Evolutionary conservation across 2,888 invertebrate species (phyloP).

Genomic region (Dolichopus griseipennis): DNA sequence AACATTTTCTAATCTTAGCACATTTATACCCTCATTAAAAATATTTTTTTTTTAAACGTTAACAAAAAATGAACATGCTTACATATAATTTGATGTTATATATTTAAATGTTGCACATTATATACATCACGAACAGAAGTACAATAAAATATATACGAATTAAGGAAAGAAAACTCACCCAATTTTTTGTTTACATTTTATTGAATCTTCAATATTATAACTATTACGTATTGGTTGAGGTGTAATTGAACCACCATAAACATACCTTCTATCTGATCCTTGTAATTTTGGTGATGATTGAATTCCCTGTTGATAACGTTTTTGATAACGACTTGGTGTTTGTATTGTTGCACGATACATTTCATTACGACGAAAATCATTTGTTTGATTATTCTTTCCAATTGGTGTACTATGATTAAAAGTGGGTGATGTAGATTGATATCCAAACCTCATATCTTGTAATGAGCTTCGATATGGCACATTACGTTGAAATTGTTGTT

Average conservation of each 20-base stretch:
- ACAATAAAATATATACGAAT: no score
- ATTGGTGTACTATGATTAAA: not conserved
- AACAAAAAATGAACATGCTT: no score
- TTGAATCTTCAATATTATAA: slow-evolving; percentile 14
- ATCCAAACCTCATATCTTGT: slow-evolving; percentile 30
- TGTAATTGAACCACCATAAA: slow-evolving; percentile 51
- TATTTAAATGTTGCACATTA: no score
- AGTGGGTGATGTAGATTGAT: not conserved
- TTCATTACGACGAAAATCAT: slow-evolving; percentile 33
- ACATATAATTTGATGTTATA: no score
- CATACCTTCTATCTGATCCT: slow-evolving; percentile 40
- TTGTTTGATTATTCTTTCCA: not conserved
- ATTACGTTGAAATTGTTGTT: slow-evolving; percentile 30
- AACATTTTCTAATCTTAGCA: no score
- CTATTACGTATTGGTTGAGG: slow-evolving; percentile 48
- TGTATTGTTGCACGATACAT: slow-evolving; percentile 37
- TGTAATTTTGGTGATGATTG: slow-evolving; percentile 19
- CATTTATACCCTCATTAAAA: no score
- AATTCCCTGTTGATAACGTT: slow-evolving; percentile 14
- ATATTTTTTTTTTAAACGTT: no score
- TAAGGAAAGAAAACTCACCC: not conserved
- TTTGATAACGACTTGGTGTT: slow-evolving; percentile 22
- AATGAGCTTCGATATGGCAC: slow-evolving; percentile 34
- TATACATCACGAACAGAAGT: no score
- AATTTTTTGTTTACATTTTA: not conserved